Base-by-base conservation (phyloP, 2,888 invertebrate genomes). In the Frankliniella fusca region DNA sequence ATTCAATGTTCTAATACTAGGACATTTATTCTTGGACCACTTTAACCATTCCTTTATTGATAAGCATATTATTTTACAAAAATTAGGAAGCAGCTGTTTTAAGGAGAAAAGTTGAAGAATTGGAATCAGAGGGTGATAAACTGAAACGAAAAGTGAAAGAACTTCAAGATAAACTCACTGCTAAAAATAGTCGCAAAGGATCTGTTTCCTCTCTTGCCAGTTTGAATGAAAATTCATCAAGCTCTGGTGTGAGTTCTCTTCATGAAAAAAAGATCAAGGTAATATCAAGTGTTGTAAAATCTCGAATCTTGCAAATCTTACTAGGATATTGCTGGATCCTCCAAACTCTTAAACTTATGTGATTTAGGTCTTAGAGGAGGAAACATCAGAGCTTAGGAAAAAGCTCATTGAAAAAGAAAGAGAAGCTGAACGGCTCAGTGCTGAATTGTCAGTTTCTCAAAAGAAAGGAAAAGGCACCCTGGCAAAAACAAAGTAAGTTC, bases 341-440 rank as follows among this genome's bases (percentile, higher is more conserved):
- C 38, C 38, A 38, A 38, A 38, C 38, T 38, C 3, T 38, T 38
- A 61, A 61, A 61, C 70, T 76, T 76, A 10, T 88, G 0, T 87
- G 65, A 84, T 83, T 65, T 82, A 93, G 91, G 90, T 91, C 15
- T 88, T 94, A 80, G 93, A 93, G 88, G 93, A 93, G 86, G 95
- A 95, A 88, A 91, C 94, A 82, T 91, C 91, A 82, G 93, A 93
- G 85, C 88, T 95, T 49, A 90, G 93, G 84, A 93, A 93, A 87
- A 93, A 94, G 86, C 87, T 96, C 1, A 93, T 93, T 82, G 95
- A 96, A 87, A 95, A 95, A 87, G 96, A 96, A 88, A 90, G 94
- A 85, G 93, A 94, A 85, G 93, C 94, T 85, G 95, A 95, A 88
- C 90, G 93, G 85, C 89, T 96, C 82, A 92, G 94, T 85, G 91